A percentile compares a stretch with the other conserved stretches of the same genome.
These are phyloP conservation scores for Choloepus hoffmanni DNA, from an alignment of 2,113 vertebrate species.

Conservation along the genomic window DNA sequence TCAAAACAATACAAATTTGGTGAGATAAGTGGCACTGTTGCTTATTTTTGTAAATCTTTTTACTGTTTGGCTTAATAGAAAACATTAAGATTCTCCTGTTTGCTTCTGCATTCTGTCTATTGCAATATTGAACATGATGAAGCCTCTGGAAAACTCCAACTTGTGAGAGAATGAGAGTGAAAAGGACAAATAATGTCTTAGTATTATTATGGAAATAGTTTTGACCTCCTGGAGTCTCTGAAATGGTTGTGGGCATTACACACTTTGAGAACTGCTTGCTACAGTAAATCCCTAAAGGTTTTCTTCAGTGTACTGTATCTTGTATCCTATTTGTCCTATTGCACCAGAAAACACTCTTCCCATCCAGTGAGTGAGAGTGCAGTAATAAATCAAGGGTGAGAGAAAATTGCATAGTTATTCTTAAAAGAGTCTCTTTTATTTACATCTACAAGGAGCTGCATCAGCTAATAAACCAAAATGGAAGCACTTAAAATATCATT, in stretches of 20 bases:
- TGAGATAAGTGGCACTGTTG: neutral
- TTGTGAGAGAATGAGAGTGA: neutral
- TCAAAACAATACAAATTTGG: neutral
- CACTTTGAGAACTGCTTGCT: neutral
- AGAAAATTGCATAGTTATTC: neutral
- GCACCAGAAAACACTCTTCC: neutral
- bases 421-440: neutral
- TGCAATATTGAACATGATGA: neutral
- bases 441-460: neutral
- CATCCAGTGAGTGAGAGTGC: neutral
- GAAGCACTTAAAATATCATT: constrained; percentile 18
- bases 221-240: neutral
- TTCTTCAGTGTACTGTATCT: neutral
- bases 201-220: neutral
- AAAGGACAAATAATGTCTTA: neutral
- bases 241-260: neutral
- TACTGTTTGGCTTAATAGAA: neutral
- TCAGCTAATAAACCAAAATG: neutral
- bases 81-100: neutral
- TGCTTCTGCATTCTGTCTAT: neutral
- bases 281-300: neutral
- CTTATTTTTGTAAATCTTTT: neutral
- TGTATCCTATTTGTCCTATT: neutral
- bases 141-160: neutral
- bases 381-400: constrained; percentile 12